Evolutionary conservation across 2,888 invertebrate genomes (phyloP).

Genomic region (Crepidodera aurea): DNA sequence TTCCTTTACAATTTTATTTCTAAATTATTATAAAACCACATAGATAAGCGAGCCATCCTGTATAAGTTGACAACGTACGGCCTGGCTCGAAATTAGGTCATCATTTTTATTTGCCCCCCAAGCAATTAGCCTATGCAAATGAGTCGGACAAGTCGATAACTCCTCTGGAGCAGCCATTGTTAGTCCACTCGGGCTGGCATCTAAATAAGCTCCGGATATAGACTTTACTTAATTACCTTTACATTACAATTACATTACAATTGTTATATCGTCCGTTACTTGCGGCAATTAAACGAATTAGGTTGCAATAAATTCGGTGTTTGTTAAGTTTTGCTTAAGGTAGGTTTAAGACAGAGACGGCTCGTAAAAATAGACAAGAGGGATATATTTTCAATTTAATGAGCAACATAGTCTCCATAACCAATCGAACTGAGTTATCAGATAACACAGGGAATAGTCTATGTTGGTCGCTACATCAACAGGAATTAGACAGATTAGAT

Average conservation of each 20-base stretch:
- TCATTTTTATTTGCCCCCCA: conserved; percentile 29
- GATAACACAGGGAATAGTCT: no score
- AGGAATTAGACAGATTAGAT: no score
- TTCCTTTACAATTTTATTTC: no score
- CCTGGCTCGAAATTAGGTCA: conserved; percentile 35
- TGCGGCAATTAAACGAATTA: conserved; percentile 24
- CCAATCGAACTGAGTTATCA: no score
- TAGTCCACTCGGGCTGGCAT: conserved; percentile 6
- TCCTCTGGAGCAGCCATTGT: conserved; percentile 25
- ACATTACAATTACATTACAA: conserved; percentile 23
- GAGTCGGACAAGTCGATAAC: conserved; percentile 37
- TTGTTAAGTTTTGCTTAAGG: not conserved
- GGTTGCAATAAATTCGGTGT: conserved; percentile 25
- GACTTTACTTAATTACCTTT: conserved; percentile 21
- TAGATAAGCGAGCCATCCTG: not conserved
- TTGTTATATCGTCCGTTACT: conserved; percentile 25
- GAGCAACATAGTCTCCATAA: no score
- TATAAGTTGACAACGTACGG: conserved; percentile 6
- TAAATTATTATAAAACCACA: no score
- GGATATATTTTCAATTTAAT: no score
- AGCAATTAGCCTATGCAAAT: conserved; percentile 41
- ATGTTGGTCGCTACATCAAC: no score
- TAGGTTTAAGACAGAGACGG: no score
- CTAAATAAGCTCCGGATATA: conserved; percentile 10
- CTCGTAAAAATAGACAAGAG: no score